Conservation (phyloP, 1,140 invertebrate genomes). For the Camponotus floridanus region DNA sequence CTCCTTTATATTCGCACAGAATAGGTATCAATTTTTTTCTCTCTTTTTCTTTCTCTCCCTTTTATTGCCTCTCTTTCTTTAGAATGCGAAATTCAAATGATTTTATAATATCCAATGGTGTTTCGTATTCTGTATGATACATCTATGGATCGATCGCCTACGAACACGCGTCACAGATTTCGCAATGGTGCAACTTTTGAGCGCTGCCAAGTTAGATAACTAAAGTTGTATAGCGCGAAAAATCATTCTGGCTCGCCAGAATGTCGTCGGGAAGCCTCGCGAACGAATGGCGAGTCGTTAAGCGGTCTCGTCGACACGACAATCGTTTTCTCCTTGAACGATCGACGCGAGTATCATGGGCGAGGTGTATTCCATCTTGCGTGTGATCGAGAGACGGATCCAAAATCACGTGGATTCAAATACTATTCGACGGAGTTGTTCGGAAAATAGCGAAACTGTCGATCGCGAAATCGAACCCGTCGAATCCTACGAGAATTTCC, state of each 20-base stretch:
- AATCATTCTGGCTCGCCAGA: constrained; percentile 10
- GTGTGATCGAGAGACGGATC: constrained; percentile 30
- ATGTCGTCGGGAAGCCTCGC: background rate
- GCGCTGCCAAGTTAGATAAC: constrained; percentile 73
- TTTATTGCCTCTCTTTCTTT: background rate
- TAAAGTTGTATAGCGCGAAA: constrained; percentile 43
- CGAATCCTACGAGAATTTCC: constrained; percentile 38
- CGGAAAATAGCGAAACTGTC: background rate
- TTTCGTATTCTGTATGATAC: background rate
- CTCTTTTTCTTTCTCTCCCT: no score
- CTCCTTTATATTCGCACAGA: background rate
- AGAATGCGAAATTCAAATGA: background rate
- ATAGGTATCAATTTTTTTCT: no score
- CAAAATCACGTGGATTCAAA: background rate
- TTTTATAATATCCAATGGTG: background rate
- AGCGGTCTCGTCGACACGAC: constrained; percentile 48
- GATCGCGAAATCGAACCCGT: constrained; percentile 29
- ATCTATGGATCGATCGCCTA: background rate
- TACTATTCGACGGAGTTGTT: background rate
- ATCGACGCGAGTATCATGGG: constrained; percentile 55
- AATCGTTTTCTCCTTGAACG: constrained; percentile 34
- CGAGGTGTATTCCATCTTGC: constrained; percentile 46
- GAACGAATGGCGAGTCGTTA: constrained; percentile 51
- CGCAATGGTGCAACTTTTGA: constrained; percentile 71
- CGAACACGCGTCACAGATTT: constrained; percentile 38